Evolutionary conservation across 1,140 invertebrate species (phyloP), one percentile per base, ranked within the genome.

Genomic region (Octopus sinensis): DNA sequence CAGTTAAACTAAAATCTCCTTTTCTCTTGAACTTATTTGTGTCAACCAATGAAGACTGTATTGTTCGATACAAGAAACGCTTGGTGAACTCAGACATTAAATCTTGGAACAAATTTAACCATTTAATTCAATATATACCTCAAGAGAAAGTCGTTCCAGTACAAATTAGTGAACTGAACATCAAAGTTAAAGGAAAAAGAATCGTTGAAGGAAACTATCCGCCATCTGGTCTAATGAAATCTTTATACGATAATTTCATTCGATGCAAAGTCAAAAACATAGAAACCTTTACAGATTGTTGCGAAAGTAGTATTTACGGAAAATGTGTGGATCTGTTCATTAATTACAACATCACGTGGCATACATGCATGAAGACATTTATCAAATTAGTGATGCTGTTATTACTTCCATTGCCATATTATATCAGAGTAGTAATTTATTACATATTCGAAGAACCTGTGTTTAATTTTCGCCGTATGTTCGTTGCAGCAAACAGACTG

Each of bases 121-220:
- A 87, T 43, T 81, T 79, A 9, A n/a, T 88, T 6, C 84, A 85
- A 12, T 79, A 54, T 4, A 79, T 87, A 54, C 88, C 88, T 0
- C 79, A 77, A 62, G 87, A 89, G 78, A 83, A 86, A 83, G 86
- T 88, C 10, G 77, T 87, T 43, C 84, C 86, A n/a, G 82, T 89
- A 4, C 84, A 86, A 81, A 84, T 89, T 53, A 82, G 81, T 9
- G 87, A 89, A 73, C 78, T 89, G 12, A 79, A 84, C 78, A 84
- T 89, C 10, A 86, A 88, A 83, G 88, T 89, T 30, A 88, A 89
- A 83, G 88, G 88, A 13, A 89, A 89, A 75, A 78, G 88, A 54
- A 87, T 89, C 6, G 87, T 89, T 43, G 86, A 88, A 10, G 87
- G 88, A 53, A 87, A 88, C 54, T 88, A 88, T 6, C 88, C 88